Percentiles rank a stretch among this genome's conserved stretches.
Evolutionary conservation across 2,113 vertebrate genomes (phyloP).

Genomic region (Onychostruthus taczanowskii): DNA sequence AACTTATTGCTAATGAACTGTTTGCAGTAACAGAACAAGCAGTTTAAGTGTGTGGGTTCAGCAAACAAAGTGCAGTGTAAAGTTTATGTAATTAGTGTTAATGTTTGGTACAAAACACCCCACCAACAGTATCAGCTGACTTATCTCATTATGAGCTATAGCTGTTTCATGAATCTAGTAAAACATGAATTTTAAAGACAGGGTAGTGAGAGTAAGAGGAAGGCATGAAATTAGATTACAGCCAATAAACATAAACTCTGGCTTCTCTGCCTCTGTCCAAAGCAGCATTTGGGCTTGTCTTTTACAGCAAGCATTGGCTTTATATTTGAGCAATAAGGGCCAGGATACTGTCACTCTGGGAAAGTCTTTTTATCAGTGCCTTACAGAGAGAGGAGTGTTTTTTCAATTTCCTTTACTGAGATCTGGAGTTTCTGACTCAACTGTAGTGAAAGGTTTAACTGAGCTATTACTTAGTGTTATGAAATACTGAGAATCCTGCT

Average conservation of each 20-base stretch:
- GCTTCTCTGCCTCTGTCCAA: neutral
- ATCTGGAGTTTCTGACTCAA: neutral
- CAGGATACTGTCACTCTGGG: neutral
- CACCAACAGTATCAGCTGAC: neutral
- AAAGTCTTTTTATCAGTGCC: neutral
- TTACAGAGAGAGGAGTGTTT: neutral
- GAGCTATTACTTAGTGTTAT: neutral
- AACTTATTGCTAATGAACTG: neutral
- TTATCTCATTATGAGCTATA: neutral
- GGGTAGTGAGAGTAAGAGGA: neutral
- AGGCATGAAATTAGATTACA: slow-evolving; percentile 47
- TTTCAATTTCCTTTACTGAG: neutral
- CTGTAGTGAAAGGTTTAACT: neutral
- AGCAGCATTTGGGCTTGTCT: neutral
- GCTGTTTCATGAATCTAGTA: slow-evolving; percentile 8
- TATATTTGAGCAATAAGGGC: neutral
- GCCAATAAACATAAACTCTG: neutral
- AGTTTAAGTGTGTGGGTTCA: neutral
- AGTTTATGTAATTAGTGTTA: slow-evolving; percentile 40
- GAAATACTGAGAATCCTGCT: neutral
- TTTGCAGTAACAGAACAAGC: neutral
- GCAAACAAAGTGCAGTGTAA: neutral
- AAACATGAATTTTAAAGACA: slow-evolving; percentile 37
- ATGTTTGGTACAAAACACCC: neutral
- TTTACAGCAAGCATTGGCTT: neutral